Evolutionary conservation across 1,140 invertebrate genomes (phyloP).

Genomic region (Macrocentrus cingulum): DNA sequence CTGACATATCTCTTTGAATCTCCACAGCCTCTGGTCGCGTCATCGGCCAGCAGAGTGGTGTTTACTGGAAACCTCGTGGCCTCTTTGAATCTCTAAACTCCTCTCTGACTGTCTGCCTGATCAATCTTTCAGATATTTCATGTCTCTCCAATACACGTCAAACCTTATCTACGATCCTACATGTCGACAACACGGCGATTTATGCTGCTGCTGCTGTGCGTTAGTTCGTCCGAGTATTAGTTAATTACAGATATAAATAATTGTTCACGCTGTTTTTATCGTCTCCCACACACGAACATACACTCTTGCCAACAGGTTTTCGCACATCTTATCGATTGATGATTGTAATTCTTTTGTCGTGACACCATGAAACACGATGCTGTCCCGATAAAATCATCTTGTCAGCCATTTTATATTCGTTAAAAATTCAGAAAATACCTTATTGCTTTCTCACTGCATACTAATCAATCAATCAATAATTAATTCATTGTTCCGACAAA

Average conservation of each 20-base stretch:
- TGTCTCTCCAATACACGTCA: slow-evolving; percentile 1
- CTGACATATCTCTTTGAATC: slow-evolving; percentile 23
- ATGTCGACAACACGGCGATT: neutral
- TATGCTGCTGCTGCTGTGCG: neutral
- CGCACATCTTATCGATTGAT: neutral
- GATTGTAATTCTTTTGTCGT: neutral
- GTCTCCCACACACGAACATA: neutral
- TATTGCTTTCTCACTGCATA: too few relatives aligned
- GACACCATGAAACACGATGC: neutral
- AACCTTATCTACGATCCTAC: neutral
- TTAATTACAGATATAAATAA: neutral
- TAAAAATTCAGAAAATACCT: too few relatives aligned
- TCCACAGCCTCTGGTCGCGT: slow-evolving; percentile 13
- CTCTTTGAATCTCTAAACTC: slow-evolving; percentile 16
- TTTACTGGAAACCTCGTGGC: slow-evolving; percentile 36
- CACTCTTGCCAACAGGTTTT: slow-evolving; percentile 5
- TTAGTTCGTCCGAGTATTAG: neutral
- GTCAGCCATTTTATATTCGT: too few relatives aligned
- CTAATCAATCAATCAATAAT: too few relatives aligned
- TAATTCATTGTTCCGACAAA: too few relatives aligned
- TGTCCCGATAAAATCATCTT: neutral
- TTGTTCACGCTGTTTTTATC: neutral
- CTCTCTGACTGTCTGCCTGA: neutral
- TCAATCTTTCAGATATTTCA: slow-evolving; percentile 8
- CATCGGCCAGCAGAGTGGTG: slow-evolving; percentile 5